Percentiles rank a stretch among this genome's conserved stretches.
phyloP scores from a whole-genome alignment of 1,140 invertebrate species.

The Orchesella cincta region DNA sequence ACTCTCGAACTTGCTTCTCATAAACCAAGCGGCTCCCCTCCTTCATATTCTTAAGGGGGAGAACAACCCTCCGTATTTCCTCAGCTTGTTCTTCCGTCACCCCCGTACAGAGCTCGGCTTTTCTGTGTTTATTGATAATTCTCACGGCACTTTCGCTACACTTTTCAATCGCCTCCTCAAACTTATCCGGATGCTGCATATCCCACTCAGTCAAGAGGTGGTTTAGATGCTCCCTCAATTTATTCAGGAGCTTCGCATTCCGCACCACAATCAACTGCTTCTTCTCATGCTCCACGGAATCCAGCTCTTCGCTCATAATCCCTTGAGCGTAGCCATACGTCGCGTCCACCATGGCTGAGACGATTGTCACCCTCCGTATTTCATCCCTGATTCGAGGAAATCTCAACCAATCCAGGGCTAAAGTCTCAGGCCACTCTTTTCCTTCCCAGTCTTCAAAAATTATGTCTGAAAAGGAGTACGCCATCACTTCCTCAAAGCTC shows the following conservation, averaged over 20 bases:
- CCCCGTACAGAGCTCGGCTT: no score
- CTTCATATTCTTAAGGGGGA: no score
- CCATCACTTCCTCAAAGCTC: constrained; percentile 52
- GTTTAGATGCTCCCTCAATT: constrained; percentile 1
- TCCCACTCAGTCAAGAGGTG: no score
- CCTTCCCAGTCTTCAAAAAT: constrained; percentile 68
- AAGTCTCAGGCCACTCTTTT: constrained; percentile 72
- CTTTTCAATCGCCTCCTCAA: no score
- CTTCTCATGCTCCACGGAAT: constrained; percentile 50
- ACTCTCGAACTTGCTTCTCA: no score
- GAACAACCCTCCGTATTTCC: no score
- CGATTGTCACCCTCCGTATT: constrained; percentile 63
- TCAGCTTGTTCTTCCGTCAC: no score
- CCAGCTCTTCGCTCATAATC: constrained; percentile 67
- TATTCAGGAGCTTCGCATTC: background rate
- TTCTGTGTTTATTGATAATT: no score
- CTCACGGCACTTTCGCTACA: no score
- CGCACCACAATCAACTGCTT: constrained; percentile 24
- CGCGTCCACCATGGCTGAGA: constrained; percentile 61
- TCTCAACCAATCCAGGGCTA: constrained; percentile 72
- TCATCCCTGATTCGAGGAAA: constrained; percentile 68
- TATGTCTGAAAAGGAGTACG: constrained; percentile 75
- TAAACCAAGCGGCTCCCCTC: no score
- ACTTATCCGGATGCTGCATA: no score
- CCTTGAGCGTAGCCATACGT: constrained; percentile 63